A percentile compares a stretch with the other conserved stretches of the same genome.
These are phyloP conservation scores for Drosophila auraria DNA, from an alignment of 1,140 invertebrate species.

Conservation along the genomic window DNA sequence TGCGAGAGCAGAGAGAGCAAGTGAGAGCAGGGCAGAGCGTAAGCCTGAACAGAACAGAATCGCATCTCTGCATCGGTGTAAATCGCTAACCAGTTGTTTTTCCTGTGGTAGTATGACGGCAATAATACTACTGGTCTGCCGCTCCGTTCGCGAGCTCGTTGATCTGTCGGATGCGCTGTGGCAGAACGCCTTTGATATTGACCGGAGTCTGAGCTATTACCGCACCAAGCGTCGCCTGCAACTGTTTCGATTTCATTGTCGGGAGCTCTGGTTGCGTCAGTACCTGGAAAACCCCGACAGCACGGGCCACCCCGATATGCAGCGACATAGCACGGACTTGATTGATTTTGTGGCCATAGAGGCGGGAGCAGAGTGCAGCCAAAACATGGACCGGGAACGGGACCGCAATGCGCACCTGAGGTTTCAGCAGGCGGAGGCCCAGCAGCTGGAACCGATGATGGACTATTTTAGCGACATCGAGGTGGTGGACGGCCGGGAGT, in stretches of 20 bases:
- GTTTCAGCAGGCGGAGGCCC: conserved; percentile 38
- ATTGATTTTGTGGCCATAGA: conserved; percentile 80
- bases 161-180: conserved; percentile 76
- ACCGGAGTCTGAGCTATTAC: conserved; percentile 63
- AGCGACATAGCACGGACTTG: conserved; percentile 18
- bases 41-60: conserved; percentile 5
- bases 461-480: conserved; percentile 58
- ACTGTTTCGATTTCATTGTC: conserved; percentile 64
- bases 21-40: conserved; percentile 28
- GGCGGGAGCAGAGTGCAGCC: conserved; percentile 54
- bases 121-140: conserved; percentile 61
- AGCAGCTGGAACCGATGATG: conserved; percentile 31
- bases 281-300: conserved; percentile 9
- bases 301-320: conserved; percentile 33
- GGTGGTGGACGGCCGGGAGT: conserved; percentile 63
- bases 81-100: conserved; percentile 33
- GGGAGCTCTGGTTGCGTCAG: conserved; percentile 66
- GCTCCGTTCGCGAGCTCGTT: conserved; percentile 64
- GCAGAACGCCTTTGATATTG: conserved; percentile 63
- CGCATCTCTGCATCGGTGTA: conserved; percentile 46
- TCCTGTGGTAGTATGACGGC: conserved; percentile 75
- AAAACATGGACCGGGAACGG: conserved; percentile 48
- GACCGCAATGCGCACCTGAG: background rate
- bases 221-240: conserved; percentile 57
- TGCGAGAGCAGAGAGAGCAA: conserved; percentile 32